Evolutionary conservation across 2,888 invertebrate species (phyloP).

Genomic region (Megamerina dolium): DNA sequence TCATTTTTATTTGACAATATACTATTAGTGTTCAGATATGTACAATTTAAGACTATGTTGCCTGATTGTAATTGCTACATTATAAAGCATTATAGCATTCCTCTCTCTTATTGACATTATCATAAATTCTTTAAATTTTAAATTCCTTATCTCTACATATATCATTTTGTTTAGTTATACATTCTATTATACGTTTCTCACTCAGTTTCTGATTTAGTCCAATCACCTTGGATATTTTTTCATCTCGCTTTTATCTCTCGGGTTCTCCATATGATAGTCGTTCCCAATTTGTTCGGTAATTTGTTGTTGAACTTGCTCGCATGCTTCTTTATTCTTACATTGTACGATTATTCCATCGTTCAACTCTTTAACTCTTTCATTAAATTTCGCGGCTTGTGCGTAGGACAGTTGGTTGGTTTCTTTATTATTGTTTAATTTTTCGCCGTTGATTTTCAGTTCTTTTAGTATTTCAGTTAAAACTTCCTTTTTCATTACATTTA

Average conservation of each 20-base stretch:
- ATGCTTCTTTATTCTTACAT: conserved; percentile 1
- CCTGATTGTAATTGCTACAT: too few species aligned
- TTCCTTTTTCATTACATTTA: too few species aligned
- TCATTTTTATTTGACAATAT: neutral
- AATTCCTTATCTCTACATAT: neutral
- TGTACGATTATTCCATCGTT: neutral
- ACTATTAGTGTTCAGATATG: too few species aligned
- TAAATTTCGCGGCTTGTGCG: too few species aligned
- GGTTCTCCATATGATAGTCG: neutral
- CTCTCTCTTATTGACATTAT: neutral
- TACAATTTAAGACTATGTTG: too few species aligned
- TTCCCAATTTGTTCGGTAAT: neutral
- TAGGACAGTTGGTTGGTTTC: neutral
- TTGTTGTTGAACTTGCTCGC: neutral
- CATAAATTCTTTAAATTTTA: neutral
- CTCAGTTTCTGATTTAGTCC: neutral
- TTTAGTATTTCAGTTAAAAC: too few species aligned
- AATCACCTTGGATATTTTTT: neutral
- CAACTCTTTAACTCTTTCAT: too few species aligned
- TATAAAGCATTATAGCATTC: neutral
- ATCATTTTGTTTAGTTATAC: conserved; percentile 2
- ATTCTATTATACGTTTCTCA: neutral
- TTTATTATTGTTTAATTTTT: conserved; percentile 1
- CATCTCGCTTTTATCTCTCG: neutral
- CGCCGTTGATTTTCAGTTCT: too few species aligned